phyloP scores from a whole-genome alignment of 23 tunicate species.

The Oikopleura vanhoeffeni region DNA sequence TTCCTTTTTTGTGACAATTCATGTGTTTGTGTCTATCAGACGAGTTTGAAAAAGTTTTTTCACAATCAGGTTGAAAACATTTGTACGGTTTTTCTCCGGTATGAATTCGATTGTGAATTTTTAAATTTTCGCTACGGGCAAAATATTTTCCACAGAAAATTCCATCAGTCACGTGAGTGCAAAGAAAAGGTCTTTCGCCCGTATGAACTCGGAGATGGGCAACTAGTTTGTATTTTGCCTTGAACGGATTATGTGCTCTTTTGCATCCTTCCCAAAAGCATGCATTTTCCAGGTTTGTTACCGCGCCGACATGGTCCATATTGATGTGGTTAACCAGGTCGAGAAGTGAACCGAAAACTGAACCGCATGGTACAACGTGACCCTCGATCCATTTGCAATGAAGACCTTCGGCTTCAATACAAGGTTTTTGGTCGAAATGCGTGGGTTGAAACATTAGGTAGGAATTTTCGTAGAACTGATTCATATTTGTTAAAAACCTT shows the following conservation, averaged over 20 bases:
- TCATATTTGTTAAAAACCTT: too few species aligned
- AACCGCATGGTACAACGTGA: constrained; percentile 28
- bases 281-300: constrained; percentile 42
- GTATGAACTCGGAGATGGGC: constrained; percentile 79
- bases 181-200: constrained; percentile 72
- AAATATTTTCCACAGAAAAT: constrained; percentile 80
- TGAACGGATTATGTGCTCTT: constrained; percentile 40
- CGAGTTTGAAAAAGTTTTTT: constrained; percentile 57
- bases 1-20: constrained; percentile 45
- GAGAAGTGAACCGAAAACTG: constrained; percentile 24
- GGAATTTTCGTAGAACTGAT: too few species aligned
- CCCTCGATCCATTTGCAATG: background rate
- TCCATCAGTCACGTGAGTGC: constrained; percentile 33
- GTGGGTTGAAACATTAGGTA: too few species aligned
- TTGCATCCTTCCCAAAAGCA: constrained; percentile 65
- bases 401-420: too few species aligned
- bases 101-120: constrained; percentile 72
- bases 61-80: constrained; percentile 48
- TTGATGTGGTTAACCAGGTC: constrained; percentile 54
- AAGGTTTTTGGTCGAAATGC: too few species aligned
- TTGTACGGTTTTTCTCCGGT: too few species aligned
- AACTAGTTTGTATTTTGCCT: constrained; percentile 77
- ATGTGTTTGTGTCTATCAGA: constrained; percentile 72
- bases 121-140: constrained; percentile 87
- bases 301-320: constrained; percentile 42